Conservation (phyloP, 2,113 vertebrate genomes). For the Rutilus rutilus region DNA sequence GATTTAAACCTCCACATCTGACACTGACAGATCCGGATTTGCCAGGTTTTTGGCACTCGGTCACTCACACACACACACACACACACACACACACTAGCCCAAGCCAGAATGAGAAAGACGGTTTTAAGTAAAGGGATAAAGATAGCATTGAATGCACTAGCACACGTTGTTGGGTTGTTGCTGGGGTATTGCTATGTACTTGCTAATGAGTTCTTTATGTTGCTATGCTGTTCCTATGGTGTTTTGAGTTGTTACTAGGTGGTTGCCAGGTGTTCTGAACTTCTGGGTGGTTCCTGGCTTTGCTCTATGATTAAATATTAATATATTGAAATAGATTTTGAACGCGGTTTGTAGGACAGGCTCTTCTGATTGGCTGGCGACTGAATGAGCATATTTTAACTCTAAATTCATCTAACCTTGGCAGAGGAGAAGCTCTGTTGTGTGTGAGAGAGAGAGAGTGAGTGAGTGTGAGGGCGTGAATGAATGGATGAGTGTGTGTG, state of each 20-base stretch:
- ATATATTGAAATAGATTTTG: background rate
- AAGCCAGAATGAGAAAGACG: background rate
- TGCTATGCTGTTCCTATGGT: no score
- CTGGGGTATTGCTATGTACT: no score
- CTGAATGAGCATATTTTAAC: background rate
- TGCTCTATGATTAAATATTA: background rate
- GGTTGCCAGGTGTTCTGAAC: background rate
- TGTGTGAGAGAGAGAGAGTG: background rate
- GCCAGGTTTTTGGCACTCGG: background rate
- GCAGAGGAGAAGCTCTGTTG: background rate
- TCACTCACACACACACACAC: background rate
- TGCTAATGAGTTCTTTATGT: no score
- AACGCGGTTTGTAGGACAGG: background rate
- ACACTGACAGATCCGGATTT: background rate
- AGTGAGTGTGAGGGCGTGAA: no score
- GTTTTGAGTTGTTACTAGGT: background rate
- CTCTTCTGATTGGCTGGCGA: background rate
- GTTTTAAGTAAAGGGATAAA: background rate
- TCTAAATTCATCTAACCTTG: background rate
- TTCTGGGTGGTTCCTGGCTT: background rate
- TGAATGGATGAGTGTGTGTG: no score
- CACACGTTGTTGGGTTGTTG: no score
- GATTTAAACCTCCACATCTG: conserved; percentile 35
- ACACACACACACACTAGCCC: background rate
- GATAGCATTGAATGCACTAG: background rate